These are phyloP conservation scores for Riparia riparia DNA, from an alignment of 2,113 vertebrate genomes.

Conservation along the genomic window DNA sequence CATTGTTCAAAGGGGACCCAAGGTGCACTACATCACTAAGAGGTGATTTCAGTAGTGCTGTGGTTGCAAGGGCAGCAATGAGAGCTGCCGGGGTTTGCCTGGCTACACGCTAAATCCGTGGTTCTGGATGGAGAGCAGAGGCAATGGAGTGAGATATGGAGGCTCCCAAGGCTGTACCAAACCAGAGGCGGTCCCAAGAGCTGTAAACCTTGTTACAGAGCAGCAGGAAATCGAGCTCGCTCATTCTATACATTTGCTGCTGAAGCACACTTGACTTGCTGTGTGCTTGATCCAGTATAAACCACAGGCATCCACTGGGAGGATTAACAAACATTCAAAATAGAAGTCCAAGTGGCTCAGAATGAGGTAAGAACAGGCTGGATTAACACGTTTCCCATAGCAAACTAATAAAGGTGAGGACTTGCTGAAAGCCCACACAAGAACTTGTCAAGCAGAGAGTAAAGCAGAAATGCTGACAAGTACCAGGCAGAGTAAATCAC, in stretches of 20 bases:
- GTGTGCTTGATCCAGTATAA: slow-evolving; percentile 12
- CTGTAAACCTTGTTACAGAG: background rate
- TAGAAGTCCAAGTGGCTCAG: background rate
- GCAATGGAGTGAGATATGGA: background rate
- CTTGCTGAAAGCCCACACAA: slow-evolving; percentile 36
- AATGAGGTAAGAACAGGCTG: background rate
- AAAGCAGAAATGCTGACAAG: background rate
- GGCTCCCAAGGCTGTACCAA: background rate
- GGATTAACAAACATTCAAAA: slow-evolving; percentile 34
- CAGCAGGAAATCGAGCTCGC: background rate
- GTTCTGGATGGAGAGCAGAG: background rate
- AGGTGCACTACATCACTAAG: background rate
- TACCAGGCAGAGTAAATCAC: background rate
- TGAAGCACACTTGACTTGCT: slow-evolving; percentile 18
- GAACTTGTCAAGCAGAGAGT: background rate
- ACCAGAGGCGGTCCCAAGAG: fast-evolving
- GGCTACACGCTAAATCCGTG: fast-evolving
- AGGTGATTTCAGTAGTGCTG: background rate
- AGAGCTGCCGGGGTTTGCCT: background rate
- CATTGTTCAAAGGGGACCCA: background rate
- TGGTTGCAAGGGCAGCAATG: background rate
- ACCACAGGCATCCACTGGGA: slow-evolving; percentile 46
- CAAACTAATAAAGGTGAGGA: slow-evolving; percentile 38
- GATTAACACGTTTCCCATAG: background rate
- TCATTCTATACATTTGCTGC: background rate